These are phyloP conservation scores for Poecilia wingei DNA, from an alignment of 2,797 vertebrate genomes.

Conservation along the genomic window DNA sequence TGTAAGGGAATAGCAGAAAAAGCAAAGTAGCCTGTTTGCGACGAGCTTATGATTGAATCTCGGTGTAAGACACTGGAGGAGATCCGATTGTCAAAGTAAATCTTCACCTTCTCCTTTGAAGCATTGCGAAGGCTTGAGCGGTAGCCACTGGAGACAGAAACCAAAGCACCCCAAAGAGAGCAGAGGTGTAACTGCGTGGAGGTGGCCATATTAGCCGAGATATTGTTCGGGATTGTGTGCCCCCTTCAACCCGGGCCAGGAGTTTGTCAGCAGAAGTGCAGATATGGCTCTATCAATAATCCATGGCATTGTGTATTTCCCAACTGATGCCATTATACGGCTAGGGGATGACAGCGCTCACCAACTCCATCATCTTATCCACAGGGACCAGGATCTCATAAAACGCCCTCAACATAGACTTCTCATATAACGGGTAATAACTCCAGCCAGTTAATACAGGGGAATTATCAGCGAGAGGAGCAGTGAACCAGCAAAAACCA, in stretches of 20 bases:
- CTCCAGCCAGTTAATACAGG: slow-evolving; percentile 85
- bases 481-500: slow-evolving; percentile 76
- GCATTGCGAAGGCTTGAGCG: slow-evolving; percentile 63
- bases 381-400: slow-evolving; percentile 93
- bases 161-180: slow-evolving; percentile 67
- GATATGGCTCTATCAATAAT: slow-evolving; percentile 95
- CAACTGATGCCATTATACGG: slow-evolving; percentile 88
- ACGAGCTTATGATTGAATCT: slow-evolving; percentile 29
- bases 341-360: slow-evolving; percentile 88
- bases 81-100: slow-evolving; percentile 67
- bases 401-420: slow-evolving; percentile 91
- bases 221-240: slow-evolving; percentile 89
- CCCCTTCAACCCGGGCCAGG: slow-evolving; percentile 83
- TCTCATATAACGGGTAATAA: slow-evolving; percentile 92
- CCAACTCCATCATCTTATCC: slow-evolving; percentile 91
- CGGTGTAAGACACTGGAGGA: slow-evolving; percentile 62
- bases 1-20: slow-evolving; percentile 20
- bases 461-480: slow-evolving; percentile 84
- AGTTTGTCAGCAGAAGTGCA: slow-evolving; percentile 91
- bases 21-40: slow-evolving; percentile 30
- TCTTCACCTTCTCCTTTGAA: slow-evolving; percentile 67
- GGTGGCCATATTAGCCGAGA: slow-evolving; percentile 81
- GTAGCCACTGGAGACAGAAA: slow-evolving; percentile 70
- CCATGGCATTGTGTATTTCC: slow-evolving; percentile 92
- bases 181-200: slow-evolving; percentile 64